Evolutionary conservation across 1,140 invertebrate species (phyloP), one percentile per base, ranked within the genome.

Genomic region (Pantala flavescens): DNA sequence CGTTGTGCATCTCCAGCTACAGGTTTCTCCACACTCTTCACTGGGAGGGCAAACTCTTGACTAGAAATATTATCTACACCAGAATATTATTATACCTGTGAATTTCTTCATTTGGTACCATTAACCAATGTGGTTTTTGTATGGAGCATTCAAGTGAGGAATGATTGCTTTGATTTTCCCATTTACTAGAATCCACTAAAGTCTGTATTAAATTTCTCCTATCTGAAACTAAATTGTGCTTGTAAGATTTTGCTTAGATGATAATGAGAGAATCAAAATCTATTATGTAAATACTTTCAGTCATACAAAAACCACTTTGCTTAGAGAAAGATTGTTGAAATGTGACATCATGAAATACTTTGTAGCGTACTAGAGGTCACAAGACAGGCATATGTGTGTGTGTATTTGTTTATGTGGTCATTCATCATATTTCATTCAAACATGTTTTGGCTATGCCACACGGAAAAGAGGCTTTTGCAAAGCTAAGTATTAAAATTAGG

Each of bases 201-300:
- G 49, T 19, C 49, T 63, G 49, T 63, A 21, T 36, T 36, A 36
- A 36, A 21, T 63, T 63, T 63, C 14, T 19, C 49, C 49, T 63
- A 63, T 63, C 49, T 63, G 49, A 63, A 63, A 63, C n/a, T 63
- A 63, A 63, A 63, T 63, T 63, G 49, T 63, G 49, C 49, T 63
- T 12, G 3, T 63, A 19, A 21, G 49, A 63, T 21, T 63, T 63
- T 63, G 49, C 49, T 63, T 16, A 63, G 49, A 63, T 63, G 49
- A 63, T 63, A 19, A 63, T 63, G 49, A 63, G 49, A 63, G 49
- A 63, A 63, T 63, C 49, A 63, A 63, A 63, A 63, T 21, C n/a
- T 19, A 19, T 63, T 21, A 19, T 63, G n/a, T 63, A 21, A 63
- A 21, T 19, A 21, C 14, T 63, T 63, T 63, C 49, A 63, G n/a